These are phyloP conservation scores for Rhingia campestris DNA, from an alignment of 2,888 invertebrate genomes.

Conservation along the genomic window DNA sequence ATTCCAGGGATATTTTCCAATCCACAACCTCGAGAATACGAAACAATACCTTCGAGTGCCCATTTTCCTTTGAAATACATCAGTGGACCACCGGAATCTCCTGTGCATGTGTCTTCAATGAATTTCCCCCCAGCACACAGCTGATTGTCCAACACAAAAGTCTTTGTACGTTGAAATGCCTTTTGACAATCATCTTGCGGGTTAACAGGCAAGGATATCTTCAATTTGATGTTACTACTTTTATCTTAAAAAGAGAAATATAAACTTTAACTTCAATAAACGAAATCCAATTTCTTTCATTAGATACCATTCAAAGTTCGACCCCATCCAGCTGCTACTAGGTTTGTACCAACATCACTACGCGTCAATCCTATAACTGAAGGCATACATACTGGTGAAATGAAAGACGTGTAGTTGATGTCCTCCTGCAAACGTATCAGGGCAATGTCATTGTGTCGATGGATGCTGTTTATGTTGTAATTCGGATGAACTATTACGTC, in stretches of 20 bases:
- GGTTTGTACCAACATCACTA: slow-evolving; percentile 79
- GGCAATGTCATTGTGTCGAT: slow-evolving; percentile 88
- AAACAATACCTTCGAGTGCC: slow-evolving; percentile 80
- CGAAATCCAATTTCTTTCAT: background rate
- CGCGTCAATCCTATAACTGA: slow-evolving; percentile 73
- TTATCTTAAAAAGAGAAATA: slow-evolving; percentile 20
- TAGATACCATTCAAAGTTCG: slow-evolving; percentile 81
- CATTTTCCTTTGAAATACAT: slow-evolving; percentile 75
- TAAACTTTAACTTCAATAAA: background rate
- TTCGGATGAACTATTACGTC: slow-evolving; percentile 85
- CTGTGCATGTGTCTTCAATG: slow-evolving; percentile 84
- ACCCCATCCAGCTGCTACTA: slow-evolving; percentile 86
- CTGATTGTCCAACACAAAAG: slow-evolving; percentile 58
- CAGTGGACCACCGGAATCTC: slow-evolving; percentile 86
- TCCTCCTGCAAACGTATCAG: slow-evolving; percentile 85
- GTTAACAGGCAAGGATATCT: slow-evolving; percentile 82
- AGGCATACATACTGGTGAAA: slow-evolving; percentile 85
- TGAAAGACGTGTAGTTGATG: slow-evolving; percentile 83
- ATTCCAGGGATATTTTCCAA: slow-evolving; percentile 85
- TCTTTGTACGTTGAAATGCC: slow-evolving; percentile 36
- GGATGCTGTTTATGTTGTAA: slow-evolving; percentile 84
- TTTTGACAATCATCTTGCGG: slow-evolving; percentile 81
- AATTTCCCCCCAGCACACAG: slow-evolving; percentile 78
- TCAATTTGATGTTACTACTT: slow-evolving; percentile 71
- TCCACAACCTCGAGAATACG: slow-evolving; percentile 81